Evolutionary conservation across 2,113 vertebrate genomes (phyloP), one percentile per base, ranked within the genome.

Genomic region (Aphyosemion australe): DNA sequence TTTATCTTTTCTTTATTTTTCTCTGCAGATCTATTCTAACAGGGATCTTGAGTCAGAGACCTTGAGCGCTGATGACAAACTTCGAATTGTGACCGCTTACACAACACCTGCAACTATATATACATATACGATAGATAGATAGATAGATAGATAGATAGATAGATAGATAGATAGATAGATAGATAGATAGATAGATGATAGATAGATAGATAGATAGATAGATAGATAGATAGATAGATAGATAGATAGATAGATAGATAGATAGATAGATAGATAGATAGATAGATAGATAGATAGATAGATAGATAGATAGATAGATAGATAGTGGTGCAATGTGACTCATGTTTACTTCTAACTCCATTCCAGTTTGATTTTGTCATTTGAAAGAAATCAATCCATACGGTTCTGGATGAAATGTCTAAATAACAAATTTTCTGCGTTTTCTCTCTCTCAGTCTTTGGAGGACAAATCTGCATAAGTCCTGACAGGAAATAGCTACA

Each of bases 41-140:
- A 15, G 63, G 37, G 26, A 10, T 34, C 19, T 48, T 31, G 16
- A 67, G 71, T 4, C 18, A 26, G 49, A 74, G 71, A 84, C 76
- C 79, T 72, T 78, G 72, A 80, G 65, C 56, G 13, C 31, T 51
- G 55, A 50, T 75, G 54, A 73, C 67, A 74, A 63, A 26, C 16
- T 19, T 73, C 57, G 69, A 61, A 72, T 3, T 26, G 12, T 1
- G 34, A 74, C 47, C 48, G 39, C 11, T 50, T 18, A 47, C 42
- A 55, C 48, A 75, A 12, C 45, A 58, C 57, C 54, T 47, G 56
- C 49, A 21, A 50, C 65, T 46, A 15, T 26, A 26, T 26, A 26
- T 26, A 26, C 5, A 26, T 26, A 26, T 26, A 26, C 5, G n/a
- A 26, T 26, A 26, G 3, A 26, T 26, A 26, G 3, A 26, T 26